phyloP scores from a whole-genome alignment of 2,888 invertebrate genomes.

The Caenorhabditis macrosperma region DNA sequence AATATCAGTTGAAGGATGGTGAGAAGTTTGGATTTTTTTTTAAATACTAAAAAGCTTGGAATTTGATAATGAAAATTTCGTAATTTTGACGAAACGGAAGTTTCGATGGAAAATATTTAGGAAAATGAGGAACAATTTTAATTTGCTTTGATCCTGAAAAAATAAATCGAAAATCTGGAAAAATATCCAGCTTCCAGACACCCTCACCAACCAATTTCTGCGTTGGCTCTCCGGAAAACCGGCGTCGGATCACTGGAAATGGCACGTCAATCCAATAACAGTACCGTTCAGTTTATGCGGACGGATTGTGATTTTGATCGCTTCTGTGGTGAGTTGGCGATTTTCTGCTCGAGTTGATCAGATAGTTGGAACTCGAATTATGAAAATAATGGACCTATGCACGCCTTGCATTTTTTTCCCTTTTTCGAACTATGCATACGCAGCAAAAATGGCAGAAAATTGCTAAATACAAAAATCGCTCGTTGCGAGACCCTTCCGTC shows the following conservation, averaged over 20 bases:
- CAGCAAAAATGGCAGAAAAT: no score
- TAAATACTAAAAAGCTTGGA: not conserved
- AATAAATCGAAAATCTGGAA: not conserved
- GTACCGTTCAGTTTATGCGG: conserved; percentile 53
- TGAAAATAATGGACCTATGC: no score
- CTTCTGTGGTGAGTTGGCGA: conserved; percentile 42
- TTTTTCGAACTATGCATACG: no score
- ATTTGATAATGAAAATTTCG: not conserved
- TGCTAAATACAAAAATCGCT: no score
- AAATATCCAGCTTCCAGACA: conserved; percentile 29
- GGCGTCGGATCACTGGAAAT: conserved; percentile 39
- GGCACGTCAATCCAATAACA: conserved; percentile 58
- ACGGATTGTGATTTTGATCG: conserved; percentile 22
- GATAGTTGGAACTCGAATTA: no score
- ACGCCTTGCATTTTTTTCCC: no score
- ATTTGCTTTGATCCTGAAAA: not conserved
- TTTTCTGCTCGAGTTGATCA: no score
- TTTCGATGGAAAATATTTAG: not conserved
- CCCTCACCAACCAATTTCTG: conserved; percentile 18
- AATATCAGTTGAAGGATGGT: conserved; percentile 47
- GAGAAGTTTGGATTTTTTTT: not conserved
- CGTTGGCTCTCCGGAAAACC: conserved; percentile 18
- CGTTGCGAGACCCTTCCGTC: no score
- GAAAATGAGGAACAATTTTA: no score
- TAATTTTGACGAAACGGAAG: not conserved